Percentiles rank a stretch among this genome's conserved stretches.
Evolutionary conservation across 2,888 invertebrate species (phyloP).

Genomic region (Ernsta delagoae): DNA sequence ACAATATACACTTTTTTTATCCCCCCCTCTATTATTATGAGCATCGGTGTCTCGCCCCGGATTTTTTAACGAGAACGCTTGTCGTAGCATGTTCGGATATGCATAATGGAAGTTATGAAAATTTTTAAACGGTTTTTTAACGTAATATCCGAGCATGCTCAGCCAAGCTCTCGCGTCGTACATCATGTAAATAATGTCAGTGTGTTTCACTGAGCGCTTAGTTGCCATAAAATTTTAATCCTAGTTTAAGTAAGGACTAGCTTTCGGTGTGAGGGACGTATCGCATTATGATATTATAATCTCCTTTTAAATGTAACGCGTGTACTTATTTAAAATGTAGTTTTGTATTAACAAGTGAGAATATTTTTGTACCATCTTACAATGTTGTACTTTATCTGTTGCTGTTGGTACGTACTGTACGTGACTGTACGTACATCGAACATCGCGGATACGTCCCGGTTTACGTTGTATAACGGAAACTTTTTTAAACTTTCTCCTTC

Average conservation of each 20-base stretch:
- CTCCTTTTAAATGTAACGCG: conserved; percentile 33
- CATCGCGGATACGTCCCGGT: conserved; percentile 45
- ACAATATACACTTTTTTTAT: conserved; percentile 52
- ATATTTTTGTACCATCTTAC: conserved; percentile 31
- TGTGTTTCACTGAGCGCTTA: conserved; percentile 76
- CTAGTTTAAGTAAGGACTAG: conserved; percentile 74
- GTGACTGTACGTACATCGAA: conserved; percentile 26
- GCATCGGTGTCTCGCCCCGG: conserved; percentile 24
- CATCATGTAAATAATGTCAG: conserved; percentile 76
- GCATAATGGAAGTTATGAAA: background rate
- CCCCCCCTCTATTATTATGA: conserved; percentile 7
- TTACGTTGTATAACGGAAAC: conserved; percentile 43
- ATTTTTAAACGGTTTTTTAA: background rate
- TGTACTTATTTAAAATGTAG: conserved; percentile 38
- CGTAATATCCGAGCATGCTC: conserved; percentile 27
- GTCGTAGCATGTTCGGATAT: conserved; percentile 28
- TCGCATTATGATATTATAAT: conserved; percentile 33
- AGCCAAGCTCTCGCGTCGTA: conserved; percentile 40
- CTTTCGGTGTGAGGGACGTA: conserved; percentile 53
- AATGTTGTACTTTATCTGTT: conserved; percentile 6
- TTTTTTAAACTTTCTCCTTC: conserved; percentile 43
- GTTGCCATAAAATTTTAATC: conserved; percentile 82
- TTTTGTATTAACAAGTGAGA: conserved; percentile 31
- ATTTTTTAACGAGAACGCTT: conserved; percentile 12
- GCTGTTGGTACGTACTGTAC: conserved; percentile 2